Conservation (phyloP, 2,888 invertebrate species). For the Melanostoma scalare region DNA sequence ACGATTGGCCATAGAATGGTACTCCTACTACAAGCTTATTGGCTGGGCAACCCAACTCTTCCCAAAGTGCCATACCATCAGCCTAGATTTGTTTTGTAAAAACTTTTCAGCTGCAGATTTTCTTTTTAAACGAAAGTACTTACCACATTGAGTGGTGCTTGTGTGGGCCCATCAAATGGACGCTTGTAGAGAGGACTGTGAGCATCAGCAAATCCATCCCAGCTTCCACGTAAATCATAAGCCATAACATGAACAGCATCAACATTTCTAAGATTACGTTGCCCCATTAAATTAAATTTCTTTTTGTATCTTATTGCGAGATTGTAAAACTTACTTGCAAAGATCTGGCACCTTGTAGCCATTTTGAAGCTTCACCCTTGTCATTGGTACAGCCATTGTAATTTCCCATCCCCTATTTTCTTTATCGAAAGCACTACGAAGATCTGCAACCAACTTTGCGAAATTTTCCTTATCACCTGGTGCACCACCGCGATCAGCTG, state of each 20-base stretch:
- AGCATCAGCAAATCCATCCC: constrained; percentile 95
- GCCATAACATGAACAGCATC: constrained; percentile 94
- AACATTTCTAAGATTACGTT: constrained; percentile 83
- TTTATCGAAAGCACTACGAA: constrained; percentile 89
- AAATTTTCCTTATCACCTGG: constrained; percentile 93
- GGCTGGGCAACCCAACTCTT: constrained; percentile 92
- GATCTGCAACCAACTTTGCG: constrained; percentile 91
- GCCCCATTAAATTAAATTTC: constrained; percentile 76
- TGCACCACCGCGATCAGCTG: constrained; percentile 92
- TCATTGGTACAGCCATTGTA: constrained; percentile 94
- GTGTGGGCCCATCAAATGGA: constrained; percentile 94
- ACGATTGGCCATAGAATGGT: constrained; percentile 94
- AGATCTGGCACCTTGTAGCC: constrained; percentile 95
- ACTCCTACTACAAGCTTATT: constrained; percentile 95
- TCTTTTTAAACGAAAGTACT: constrained; percentile 79
- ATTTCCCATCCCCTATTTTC: constrained; percentile 91
- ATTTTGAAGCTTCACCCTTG: constrained; percentile 92
- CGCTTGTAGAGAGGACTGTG: constrained; percentile 93
- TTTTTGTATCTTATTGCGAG: background rate
- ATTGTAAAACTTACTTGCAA: constrained; percentile 87
- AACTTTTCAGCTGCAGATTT: background rate
- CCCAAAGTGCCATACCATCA: constrained; percentile 94
- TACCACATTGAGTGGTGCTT: constrained; percentile 94
- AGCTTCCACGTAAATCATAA: constrained; percentile 92
- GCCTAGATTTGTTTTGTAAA: constrained; percentile 83